Evolutionary conservation across 2,888 invertebrate species (phyloP).

Genomic region (Plagiodera versicolora): DNA sequence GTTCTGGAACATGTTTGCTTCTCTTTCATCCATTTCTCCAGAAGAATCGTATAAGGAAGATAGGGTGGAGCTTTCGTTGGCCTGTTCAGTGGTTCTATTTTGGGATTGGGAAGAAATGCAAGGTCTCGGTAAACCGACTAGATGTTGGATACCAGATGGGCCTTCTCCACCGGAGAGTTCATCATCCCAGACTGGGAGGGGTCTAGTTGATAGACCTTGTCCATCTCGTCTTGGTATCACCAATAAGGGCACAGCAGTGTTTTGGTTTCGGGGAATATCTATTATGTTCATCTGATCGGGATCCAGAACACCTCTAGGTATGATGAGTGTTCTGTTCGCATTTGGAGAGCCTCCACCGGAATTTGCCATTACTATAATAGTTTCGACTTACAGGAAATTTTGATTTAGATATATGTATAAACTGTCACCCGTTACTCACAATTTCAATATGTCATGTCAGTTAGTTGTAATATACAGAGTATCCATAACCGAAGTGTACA

Average conservation of each 20-base stretch:
- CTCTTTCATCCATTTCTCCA: slow-evolving; percentile 1
- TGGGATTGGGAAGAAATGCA: background rate
- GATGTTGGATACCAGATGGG: background rate
- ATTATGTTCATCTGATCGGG: slow-evolving; percentile 47
- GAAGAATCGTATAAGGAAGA: slow-evolving; percentile 8
- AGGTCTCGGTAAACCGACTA: background rate
- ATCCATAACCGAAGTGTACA: too few relatives aligned
- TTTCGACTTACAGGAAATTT: slow-evolving; percentile 13
- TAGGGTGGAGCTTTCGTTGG: background rate
- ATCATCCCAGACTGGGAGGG: slow-evolving; percentile 25
- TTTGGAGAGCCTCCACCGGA: slow-evolving; percentile 2
- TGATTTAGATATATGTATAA: background rate
- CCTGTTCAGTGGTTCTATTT: background rate
- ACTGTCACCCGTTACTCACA: background rate
- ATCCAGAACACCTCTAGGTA: slow-evolving; percentile 46
- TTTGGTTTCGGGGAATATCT: slow-evolving; percentile 42
- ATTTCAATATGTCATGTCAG: background rate
- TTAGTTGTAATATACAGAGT: background rate
- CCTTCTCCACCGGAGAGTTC: slow-evolving; percentile 8
- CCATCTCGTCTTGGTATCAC: slow-evolving; percentile 13
- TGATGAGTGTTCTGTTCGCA: slow-evolving; percentile 40
- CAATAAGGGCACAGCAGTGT: slow-evolving; percentile 28
- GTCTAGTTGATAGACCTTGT: slow-evolving; percentile 5
- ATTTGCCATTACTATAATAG: slow-evolving; percentile 14
- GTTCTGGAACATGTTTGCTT: background rate